Percentiles rank a stretch among this genome's conserved stretches.
phyloP scores from a whole-genome alignment of 2,113 vertebrate genomes.

The Amphilophus citrinellus region DNA sequence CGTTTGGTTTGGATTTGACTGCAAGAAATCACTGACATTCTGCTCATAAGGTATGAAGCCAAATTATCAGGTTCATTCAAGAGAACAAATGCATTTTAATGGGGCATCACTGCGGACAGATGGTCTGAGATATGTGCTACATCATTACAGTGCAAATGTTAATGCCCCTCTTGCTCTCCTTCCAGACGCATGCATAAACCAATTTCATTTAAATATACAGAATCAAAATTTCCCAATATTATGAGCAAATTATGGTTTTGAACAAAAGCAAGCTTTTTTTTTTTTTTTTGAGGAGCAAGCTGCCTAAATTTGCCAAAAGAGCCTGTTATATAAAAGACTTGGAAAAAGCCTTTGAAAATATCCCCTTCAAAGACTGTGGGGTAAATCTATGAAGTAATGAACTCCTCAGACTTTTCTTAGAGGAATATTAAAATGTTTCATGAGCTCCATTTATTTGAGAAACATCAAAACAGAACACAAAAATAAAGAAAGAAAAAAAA shows the following conservation, averaged over 20 bases:
- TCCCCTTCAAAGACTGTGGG: neutral
- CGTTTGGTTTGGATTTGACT: conserved; percentile 12
- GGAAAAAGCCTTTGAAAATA: neutral
- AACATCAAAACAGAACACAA: too few relatives aligned
- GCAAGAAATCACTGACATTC: neutral
- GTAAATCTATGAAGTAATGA: neutral
- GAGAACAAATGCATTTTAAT: neutral
- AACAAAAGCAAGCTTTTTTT: neutral
- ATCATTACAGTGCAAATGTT: too few relatives aligned
- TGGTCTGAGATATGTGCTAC: neutral
- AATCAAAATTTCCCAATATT: neutral
- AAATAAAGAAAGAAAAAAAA: neutral
- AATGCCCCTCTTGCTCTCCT: neutral
- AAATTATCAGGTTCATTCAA: conserved; percentile 2
- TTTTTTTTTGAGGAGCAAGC: neutral
- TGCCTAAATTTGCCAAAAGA: neutral
- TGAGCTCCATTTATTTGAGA: neutral
- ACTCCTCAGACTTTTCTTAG: neutral
- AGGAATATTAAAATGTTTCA: neutral
- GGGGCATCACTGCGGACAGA: neutral
- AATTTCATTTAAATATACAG: neutral
- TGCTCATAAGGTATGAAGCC: neutral
- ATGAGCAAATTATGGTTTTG: neutral
- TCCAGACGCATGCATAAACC: neutral
- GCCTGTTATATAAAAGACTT: neutral